Percentiles rank a stretch among this genome's conserved stretches.
phyloP scores from a whole-genome alignment of 2,113 vertebrate genomes.

The Poeciliopsis retropinna region DNA sequence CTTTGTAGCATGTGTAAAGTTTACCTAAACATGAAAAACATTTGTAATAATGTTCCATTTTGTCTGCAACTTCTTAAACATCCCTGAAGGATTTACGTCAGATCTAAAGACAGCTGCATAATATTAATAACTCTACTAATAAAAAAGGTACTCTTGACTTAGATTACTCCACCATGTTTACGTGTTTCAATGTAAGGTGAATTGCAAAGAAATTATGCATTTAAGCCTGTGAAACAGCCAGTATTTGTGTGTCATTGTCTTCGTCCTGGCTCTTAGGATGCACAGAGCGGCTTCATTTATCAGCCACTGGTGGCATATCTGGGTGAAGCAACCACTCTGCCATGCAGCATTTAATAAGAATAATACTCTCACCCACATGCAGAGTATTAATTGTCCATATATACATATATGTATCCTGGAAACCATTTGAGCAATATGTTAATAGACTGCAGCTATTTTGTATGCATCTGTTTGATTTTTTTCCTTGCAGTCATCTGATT shows the following conservation, averaged over 20 bases:
- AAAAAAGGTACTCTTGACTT: too few species aligned
- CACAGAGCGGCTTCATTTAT: slow-evolving; percentile 51
- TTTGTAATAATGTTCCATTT: too few species aligned
- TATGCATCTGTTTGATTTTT: neutral
- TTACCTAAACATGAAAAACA: too few species aligned
- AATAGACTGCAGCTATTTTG: neutral
- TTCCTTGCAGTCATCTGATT: slow-evolving; percentile 17
- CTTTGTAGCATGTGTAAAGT: too few species aligned
- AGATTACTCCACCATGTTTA: neutral
- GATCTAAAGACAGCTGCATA: too few species aligned
- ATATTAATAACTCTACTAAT: too few species aligned
- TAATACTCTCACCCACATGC: slow-evolving; percentile 3
- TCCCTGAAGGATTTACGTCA: too few species aligned
- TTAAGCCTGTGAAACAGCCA: slow-evolving; percentile 26
- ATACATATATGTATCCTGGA: neutral
- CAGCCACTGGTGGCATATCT: slow-evolving; percentile 54
- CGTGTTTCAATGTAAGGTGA: neutral
- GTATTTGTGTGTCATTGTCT: slow-evolving; percentile 23
- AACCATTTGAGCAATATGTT: slow-evolving; percentile 6
- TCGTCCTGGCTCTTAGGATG: slow-evolving; percentile 35
- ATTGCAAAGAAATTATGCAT: slow-evolving; percentile 18
- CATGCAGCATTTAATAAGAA: slow-evolving; percentile 31
- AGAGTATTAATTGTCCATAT: slow-evolving; percentile 12
- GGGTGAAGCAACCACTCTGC: slow-evolving; percentile 39
- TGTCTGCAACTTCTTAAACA: too few species aligned